phyloP scores from a whole-genome alignment of 2,797 vertebrate genomes.

The Gymnothorax reevesii region DNA sequence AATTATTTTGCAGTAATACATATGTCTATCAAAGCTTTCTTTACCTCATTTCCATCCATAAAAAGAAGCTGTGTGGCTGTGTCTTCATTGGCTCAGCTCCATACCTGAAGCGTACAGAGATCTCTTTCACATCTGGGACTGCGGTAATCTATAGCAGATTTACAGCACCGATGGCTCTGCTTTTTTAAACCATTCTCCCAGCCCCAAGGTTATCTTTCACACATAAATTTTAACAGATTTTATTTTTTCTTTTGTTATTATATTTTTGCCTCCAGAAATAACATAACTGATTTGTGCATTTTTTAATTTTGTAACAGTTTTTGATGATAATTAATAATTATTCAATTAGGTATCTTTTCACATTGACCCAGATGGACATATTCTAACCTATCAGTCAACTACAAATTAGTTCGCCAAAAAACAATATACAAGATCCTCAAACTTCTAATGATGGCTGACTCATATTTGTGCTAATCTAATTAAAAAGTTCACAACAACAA shows the following conservation, averaged over 20 bases:
- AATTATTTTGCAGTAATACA: neutral
- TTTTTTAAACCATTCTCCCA: neutral
- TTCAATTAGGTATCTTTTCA: neutral
- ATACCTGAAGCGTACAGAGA: neutral
- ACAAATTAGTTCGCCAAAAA: neutral
- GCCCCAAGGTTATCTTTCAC: neutral
- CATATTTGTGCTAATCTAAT: neutral
- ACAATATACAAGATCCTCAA: neutral
- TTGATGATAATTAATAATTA: neutral
- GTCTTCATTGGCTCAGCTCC: constrained; percentile 5
- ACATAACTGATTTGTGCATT: neutral
- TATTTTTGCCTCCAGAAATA: neutral
- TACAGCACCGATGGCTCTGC: neutral
- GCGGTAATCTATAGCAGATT: neutral
- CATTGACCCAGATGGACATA: neutral
- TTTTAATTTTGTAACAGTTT: neutral
- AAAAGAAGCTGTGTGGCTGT: constrained; percentile 1
- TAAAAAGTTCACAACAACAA: neutral
- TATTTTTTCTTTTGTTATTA: neutral
- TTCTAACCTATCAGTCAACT: neutral
- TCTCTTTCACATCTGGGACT: neutral
- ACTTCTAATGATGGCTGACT: neutral
- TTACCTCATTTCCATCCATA: neutral
- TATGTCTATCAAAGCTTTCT: neutral
- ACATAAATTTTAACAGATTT: neutral